phyloP scores from a whole-genome alignment of 1,140 invertebrate species.

The Cydia fagiglandana region DNA sequence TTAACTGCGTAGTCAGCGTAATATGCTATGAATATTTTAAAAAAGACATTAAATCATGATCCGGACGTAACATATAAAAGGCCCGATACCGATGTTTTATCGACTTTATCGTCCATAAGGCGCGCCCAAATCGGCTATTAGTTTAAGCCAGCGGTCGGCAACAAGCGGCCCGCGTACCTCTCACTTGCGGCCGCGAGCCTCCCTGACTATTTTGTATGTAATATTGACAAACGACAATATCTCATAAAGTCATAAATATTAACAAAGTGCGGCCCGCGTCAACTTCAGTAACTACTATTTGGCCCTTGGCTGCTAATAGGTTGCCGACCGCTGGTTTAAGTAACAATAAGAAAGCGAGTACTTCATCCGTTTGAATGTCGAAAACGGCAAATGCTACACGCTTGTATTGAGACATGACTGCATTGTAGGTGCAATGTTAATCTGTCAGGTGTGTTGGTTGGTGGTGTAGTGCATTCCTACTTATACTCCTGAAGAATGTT shows the following conservation, averaged over 20 bases:
- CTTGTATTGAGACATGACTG: neutral
- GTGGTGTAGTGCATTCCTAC: neutral
- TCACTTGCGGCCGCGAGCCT: too few relatives aligned
- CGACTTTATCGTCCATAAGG: slow-evolving; percentile 15
- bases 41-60: slow-evolving; percentile 1
- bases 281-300: too few relatives aligned
- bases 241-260: too few relatives aligned
- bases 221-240: too few relatives aligned
- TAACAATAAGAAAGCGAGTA: neutral
- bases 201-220: too few relatives aligned
- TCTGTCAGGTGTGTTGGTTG: neutral
- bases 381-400: slow-evolving; percentile 3
- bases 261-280: too few relatives aligned
- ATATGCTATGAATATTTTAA: slow-evolving; percentile 2
- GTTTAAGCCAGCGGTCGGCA: too few relatives aligned
- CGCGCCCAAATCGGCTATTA: neutral
- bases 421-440: neutral
- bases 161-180: too few relatives aligned
- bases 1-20: neutral
- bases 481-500: neutral
- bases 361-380: neutral
- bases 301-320: too few relatives aligned
- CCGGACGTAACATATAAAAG: neutral
- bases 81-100: slow-evolving; percentile 7
- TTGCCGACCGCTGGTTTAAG: too few relatives aligned